Conservation (phyloP, 2,888 invertebrate species). For the Piscicola geometra region DNA sequence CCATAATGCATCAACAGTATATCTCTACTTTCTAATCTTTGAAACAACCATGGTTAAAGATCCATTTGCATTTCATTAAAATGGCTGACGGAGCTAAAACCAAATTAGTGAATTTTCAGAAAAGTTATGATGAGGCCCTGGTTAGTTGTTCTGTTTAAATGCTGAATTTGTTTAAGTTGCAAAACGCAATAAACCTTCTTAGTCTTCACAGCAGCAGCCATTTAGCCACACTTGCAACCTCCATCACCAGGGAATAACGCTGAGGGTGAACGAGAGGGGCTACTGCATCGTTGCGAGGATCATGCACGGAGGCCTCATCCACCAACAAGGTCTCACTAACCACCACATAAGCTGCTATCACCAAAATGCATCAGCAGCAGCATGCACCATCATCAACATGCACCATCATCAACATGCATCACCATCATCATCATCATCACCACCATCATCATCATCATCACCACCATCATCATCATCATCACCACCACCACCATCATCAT, state of each 20-base stretch:
- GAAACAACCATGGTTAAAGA: no score
- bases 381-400: not conserved
- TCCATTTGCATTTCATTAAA: not conserved
- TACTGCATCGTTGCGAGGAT: conserved; percentile 93
- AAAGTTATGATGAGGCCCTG: conserved; percentile 99
- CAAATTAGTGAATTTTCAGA: conserved; percentile 92
- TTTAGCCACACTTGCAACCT: not conserved
- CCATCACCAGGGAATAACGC: conserved; percentile 60
- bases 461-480: not conserved
- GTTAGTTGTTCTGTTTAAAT: conserved; percentile 60
- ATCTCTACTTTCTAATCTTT: no score
- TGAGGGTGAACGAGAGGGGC: conserved; percentile 93
- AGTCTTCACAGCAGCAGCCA: not conserved
- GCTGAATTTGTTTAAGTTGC: not conserved
- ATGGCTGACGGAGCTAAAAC: conserved; percentile 24
- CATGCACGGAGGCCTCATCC: conserved; percentile 98
- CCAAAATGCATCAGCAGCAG: not conserved
- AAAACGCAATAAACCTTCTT: not conserved
- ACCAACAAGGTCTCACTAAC: conserved; percentile 67
- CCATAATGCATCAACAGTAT: no score
- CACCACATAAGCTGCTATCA: no score
- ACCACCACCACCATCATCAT: not conserved
- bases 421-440: not conserved
- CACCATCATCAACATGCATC: not conserved
- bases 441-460: no score